Percentiles rank a stretch among this genome's conserved stretches.
phyloP scores from a whole-genome alignment of 1,140 invertebrate species.

The Thaumatotibia leucotreta region DNA sequence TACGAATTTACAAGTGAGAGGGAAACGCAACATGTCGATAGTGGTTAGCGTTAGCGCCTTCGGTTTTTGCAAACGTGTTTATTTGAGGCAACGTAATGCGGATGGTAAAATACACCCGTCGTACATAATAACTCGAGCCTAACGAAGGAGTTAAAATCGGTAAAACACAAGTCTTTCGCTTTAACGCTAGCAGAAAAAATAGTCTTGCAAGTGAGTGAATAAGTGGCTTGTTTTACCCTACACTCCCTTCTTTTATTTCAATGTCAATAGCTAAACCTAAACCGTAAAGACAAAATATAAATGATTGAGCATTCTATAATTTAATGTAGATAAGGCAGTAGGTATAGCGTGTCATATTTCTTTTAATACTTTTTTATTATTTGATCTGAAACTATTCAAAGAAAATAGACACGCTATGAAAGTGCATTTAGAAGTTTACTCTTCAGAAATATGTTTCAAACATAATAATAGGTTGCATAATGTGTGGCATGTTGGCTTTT shows the following conservation, averaged over 20 bases:
- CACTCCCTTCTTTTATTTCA: no score
- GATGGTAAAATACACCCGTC: neutral
- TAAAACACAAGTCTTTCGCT: neutral
- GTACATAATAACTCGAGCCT: no score
- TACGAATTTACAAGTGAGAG: no score
- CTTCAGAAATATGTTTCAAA: conserved; percentile 33
- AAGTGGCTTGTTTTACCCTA: no score
- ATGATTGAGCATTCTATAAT: conserved; percentile 29
- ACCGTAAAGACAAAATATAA: conserved; percentile 32
- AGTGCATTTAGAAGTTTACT: conserved; percentile 65
- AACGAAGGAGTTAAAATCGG: neutral
- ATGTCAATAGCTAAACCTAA: no score
- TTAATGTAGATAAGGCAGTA: conserved; percentile 35
- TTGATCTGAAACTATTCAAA: conserved; percentile 50
- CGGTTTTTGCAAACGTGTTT: no score
- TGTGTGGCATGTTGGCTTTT: conserved; percentile 60
- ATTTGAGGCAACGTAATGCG: no score
- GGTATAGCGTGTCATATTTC: conserved; percentile 69
- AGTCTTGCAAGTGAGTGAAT: no score
- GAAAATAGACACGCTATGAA: conserved; percentile 55
- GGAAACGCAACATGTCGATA: no score
- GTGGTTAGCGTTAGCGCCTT: no score
- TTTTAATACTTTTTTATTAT: conserved; percentile 47
- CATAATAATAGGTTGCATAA: conserved; percentile 46
- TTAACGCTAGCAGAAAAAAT: neutral